phyloP scores from a whole-genome alignment of 2,797 vertebrate species.

The Limnodromus scolopaceus region DNA sequence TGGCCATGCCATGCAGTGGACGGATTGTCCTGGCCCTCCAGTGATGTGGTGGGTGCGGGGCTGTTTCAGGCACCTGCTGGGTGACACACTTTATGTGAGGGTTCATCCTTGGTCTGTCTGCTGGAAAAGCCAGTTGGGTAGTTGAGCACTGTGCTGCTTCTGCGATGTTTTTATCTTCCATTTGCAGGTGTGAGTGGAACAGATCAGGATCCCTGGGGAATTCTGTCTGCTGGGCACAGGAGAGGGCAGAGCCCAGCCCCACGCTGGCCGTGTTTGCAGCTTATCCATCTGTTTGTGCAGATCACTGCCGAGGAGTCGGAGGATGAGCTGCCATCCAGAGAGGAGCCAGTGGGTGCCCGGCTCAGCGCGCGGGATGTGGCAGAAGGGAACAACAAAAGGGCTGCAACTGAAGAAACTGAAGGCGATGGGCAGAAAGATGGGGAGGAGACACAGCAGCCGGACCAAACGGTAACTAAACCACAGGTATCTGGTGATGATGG shows the following conservation, averaged over 20 bases:
- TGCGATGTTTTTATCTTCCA: accelerated
- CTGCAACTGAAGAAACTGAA: not conserved
- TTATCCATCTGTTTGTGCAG: conserved; percentile 53
- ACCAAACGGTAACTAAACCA: not conserved
- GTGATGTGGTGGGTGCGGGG: accelerated
- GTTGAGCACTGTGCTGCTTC: not conserved
- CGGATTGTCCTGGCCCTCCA: accelerated
- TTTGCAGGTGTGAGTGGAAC: not conserved
- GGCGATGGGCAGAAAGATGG: not conserved
- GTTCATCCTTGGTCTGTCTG: accelerated
- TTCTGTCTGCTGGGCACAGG: accelerated
- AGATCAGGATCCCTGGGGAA: not conserved
- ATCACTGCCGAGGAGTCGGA: conserved; percentile 68
- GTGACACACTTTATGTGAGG: accelerated
- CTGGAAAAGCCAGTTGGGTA: not conserved
- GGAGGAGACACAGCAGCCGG: conserved; percentile 43
- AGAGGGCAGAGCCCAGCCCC: not conserved
- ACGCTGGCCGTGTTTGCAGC: accelerated
- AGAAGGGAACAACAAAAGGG: not conserved
- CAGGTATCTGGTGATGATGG: not conserved
- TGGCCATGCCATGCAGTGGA: accelerated
- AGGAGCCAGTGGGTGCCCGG: conserved; percentile 48
- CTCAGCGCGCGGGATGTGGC: not conserved
- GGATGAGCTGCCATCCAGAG: conserved; percentile 51
- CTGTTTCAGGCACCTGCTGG: accelerated